Base-by-base conservation (phyloP, 2,797 vertebrate species). In the Diglossa cyanea region DNA sequence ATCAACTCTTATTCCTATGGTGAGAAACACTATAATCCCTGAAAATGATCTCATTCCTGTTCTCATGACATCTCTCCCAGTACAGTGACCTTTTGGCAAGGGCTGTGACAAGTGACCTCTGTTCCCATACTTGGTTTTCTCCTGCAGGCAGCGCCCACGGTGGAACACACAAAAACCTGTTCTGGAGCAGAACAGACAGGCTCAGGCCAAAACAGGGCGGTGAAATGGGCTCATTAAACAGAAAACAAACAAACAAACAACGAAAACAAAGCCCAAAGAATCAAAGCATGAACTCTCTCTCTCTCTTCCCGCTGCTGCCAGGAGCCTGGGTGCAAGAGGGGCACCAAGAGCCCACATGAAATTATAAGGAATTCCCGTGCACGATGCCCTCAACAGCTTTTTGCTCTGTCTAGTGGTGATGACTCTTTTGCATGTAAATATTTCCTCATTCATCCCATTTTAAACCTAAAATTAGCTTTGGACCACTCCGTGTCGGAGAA, bases 21-120 rank as follows among this genome's bases (percentile, higher is more conserved):
- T 14, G 5, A 86, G 58, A 81, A 94, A 58, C n/a, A 6, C 35
- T 21, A 4, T 11, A 50, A 62, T 72, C 37, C 28, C 47, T 68
- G 50, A 65, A 82, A 73, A 35, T 77, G 47, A 62, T 50, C 33
- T 88, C 65, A 44, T 88, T 70, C 73, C 74, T 40, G 79, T 95
- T 97, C 94, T 93, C 88, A 97, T 44, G 82, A 90, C 88, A 88
- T 92, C 66, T 79, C 53, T 79, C 66, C 53, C 70, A 91, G 51
- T 33, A n/a, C 26, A 67, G 33, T 18, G 80, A 95, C 91, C 88
- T 97, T 93, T 9, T 73, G 78, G 83, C 54, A 61, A 72, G 37
- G 45, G 63, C 89, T 88, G 26, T 61, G 45, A 86, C 80, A 86
- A 94, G 25, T 7, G 37, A 86, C 76, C 77, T 74, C 55, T 70